Evolutionary conservation across 1,140 invertebrate species (phyloP).

Genomic region (Dryas iulia): DNA sequence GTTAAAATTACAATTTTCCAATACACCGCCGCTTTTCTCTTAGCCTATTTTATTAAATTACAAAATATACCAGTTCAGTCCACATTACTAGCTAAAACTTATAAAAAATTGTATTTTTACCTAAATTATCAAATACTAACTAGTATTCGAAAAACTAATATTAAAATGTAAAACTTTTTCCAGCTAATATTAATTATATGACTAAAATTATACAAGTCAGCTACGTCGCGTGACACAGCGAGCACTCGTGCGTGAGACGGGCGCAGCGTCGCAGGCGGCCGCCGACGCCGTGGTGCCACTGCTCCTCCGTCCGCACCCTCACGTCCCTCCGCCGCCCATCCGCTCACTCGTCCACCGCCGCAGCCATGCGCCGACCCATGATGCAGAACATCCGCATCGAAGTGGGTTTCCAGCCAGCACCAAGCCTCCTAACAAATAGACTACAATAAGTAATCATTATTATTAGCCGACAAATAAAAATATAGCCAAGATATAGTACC

Average conservation of each 20-base stretch:
- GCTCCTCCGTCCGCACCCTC: conserved; percentile 46
- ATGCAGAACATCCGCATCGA: conserved; percentile 90
- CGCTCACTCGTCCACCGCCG: conserved; percentile 86
- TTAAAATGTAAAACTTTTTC: neutral
- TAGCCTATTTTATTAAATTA: neutral
- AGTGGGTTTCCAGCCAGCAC: conserved; percentile 89
- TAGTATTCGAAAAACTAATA: neutral
- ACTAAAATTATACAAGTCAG: conserved; percentile 62
- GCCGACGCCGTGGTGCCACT: conserved; percentile 81
- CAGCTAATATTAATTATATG: too few relatives aligned
- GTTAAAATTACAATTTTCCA: neutral
- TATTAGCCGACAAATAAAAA: neutral
- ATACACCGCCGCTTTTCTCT: neutral
- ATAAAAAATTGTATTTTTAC: neutral
- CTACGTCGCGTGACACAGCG: conserved; percentile 87
- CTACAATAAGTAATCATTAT: neutral
- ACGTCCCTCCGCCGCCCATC: conserved; percentile 57
- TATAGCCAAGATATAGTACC: conserved; percentile 77
- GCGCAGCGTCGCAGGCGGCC: conserved; percentile 81
- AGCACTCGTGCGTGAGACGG: conserved; percentile 84
- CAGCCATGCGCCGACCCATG: conserved; percentile 93
- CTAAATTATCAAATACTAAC: neutral
- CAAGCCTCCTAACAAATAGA: conserved; percentile 84
- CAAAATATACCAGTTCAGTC: neutral
- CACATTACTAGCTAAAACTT: neutral